phyloP scores from a whole-genome alignment of 2,888 invertebrate species.

The Leptinotarsa tumamoca region DNA sequence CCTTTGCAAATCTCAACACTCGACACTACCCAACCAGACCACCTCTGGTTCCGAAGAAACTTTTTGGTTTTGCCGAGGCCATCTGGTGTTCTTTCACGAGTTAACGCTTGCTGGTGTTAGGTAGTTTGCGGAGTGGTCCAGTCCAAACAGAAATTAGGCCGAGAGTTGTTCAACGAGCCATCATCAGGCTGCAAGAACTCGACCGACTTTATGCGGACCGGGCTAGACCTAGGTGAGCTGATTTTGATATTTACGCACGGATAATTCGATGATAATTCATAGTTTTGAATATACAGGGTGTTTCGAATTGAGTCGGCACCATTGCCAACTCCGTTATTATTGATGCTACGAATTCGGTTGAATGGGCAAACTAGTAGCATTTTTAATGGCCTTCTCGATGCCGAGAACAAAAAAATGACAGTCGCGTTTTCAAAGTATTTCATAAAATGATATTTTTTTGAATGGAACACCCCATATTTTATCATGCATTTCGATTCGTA shows the following conservation, averaged over 20 bases:
- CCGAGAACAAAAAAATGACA: too few relatives aligned
- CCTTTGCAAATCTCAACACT: not conserved
- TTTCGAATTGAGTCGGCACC: too few relatives aligned
- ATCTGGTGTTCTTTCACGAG: constrained; percentile 30
- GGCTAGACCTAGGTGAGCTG: constrained; percentile 65
- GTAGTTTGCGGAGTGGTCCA: constrained; percentile 65
- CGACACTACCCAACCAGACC: not conserved
- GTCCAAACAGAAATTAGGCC: constrained; percentile 56
- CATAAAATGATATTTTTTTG: too few relatives aligned
- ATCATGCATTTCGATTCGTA: too few relatives aligned
- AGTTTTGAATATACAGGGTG: too few relatives aligned
- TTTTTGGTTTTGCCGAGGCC: constrained; percentile 37
- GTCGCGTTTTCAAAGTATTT: too few relatives aligned
- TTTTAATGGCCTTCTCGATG: too few relatives aligned
- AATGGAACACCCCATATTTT: too few relatives aligned
- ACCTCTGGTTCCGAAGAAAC: not conserved
- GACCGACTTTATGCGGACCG: constrained; percentile 64
- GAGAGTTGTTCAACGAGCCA: constrained; percentile 65
- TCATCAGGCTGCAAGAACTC: constrained; percentile 64
- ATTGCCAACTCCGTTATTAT: too few relatives aligned
- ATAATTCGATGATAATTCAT: not conserved
- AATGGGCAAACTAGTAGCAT: too few relatives aligned
- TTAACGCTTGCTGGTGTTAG: constrained; percentile 65
- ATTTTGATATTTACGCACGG: constrained; percentile 5
- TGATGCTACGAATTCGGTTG: too few relatives aligned